Evolutionary conservation across 2,888 invertebrate species (phyloP).

Genomic region (Amblyjoppa proteus): DNA sequence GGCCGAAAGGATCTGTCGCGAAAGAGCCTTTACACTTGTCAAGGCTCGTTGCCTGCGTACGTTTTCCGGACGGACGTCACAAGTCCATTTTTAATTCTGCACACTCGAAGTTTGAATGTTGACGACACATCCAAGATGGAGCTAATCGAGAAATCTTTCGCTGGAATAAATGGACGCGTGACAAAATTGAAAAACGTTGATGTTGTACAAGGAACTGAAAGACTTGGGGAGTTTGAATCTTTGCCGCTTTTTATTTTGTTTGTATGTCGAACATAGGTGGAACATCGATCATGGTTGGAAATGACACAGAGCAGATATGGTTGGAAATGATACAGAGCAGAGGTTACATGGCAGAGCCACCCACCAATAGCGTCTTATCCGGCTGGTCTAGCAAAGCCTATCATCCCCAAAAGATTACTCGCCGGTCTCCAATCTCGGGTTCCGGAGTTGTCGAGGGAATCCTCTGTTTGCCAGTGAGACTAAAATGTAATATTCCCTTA

Average conservation of each 20-base stretch:
- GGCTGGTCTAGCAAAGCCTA: conserved; percentile 18
- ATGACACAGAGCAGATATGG: neutral
- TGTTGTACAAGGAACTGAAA: neutral
- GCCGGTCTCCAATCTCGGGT: conserved; percentile 34
- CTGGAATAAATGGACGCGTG: neutral
- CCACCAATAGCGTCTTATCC: conserved; percentile 6
- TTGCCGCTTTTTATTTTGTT: neutral
- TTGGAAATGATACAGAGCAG: neutral
- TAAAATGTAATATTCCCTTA: conserved; percentile 68
- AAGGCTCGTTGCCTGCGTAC: conserved; percentile 28
- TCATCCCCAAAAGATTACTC: conserved; percentile 36
- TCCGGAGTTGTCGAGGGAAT: conserved; percentile 46
- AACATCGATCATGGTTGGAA: neutral
- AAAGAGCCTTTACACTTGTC: conserved; percentile 32
- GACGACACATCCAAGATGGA: no score
- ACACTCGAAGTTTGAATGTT: neutral
- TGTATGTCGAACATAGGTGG: neutral
- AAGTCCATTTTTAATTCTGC: neutral
- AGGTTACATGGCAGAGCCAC: neutral
- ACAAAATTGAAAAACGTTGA: neutral
- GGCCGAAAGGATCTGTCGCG: conserved; percentile 13
- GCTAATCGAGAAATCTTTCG: neutral
- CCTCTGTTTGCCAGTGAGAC: conserved; percentile 64
- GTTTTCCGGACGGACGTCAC: conserved; percentile 2
- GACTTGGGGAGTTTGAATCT: neutral